Conservation (phyloP, 2,797 vertebrate genomes). For the Fratercula arctica region DNA sequence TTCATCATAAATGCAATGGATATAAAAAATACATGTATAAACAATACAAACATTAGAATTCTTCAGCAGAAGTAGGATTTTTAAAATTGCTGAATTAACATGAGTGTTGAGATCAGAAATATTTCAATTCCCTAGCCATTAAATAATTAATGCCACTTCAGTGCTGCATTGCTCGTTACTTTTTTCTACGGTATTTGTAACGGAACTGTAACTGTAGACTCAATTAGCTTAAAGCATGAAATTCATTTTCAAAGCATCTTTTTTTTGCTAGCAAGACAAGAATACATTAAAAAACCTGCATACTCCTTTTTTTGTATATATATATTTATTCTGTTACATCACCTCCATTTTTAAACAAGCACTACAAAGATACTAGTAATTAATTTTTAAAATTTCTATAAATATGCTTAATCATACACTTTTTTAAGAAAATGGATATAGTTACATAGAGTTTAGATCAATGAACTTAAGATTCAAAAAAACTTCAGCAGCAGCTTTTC, state of each 20-base stretch:
- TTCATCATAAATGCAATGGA: not conserved
- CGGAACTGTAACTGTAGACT: not conserved
- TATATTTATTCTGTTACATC: not conserved
- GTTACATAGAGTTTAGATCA: not conserved
- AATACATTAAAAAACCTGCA: not conserved
- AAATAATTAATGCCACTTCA: not conserved
- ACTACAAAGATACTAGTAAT: not conserved
- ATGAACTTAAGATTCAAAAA: not conserved
- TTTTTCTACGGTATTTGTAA: not conserved
- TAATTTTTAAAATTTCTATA: not conserved
- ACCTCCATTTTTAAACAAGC: not conserved
- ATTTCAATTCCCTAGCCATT: not conserved
- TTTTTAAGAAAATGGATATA: not conserved
- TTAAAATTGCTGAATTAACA: not conserved
- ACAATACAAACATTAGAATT: not conserved
- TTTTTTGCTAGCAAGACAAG: not conserved
- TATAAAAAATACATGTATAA: not conserved
- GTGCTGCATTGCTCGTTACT: not conserved
- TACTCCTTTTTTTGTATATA: not conserved
- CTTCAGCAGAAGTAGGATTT: not conserved
- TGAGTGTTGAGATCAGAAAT: not conserved
- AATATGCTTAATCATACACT: not conserved
- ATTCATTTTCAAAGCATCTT: not conserved
- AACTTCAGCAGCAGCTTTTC: not conserved
- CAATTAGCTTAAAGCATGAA: not conserved